Base-by-base conservation (phyloP, 1,140 invertebrate species). In the Akabosia matsudoensis region DNA sequence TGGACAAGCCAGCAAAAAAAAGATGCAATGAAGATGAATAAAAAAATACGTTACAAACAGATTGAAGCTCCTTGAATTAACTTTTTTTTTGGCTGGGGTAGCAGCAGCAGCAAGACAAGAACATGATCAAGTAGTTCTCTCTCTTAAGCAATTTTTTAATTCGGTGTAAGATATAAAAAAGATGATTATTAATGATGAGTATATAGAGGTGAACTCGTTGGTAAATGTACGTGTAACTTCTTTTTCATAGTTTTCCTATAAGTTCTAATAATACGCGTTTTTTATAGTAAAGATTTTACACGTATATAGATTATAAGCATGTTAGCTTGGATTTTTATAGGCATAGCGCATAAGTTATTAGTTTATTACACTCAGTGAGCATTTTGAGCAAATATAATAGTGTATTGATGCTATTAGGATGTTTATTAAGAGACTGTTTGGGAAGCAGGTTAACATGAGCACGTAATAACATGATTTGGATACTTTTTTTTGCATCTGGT, bases 171-270 rank as follows among this genome's bases (percentile, higher is more conserved):
- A n/a, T n/a, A n/a, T n/a, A n/a, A n/a, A n/a, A n/a, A n/a, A n/a
- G n/a, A n/a, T n/a, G n/a, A 67, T 67, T 67, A 67, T 67, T 67
- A 67, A 67, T 67, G 61, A 67, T 67, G 54, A n/a, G n/a, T n/a
- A n/a, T n/a, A n/a, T n/a, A n/a, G n/a, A n/a, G n/a, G n/a, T n/a
- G n/a, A n/a, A n/a, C n/a, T n/a, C n/a, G n/a, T n/a, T n/a, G n/a
- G n/a, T n/a, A n/a, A n/a, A n/a, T n/a, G n/a, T n/a, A n/a, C n/a
- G n/a, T n/a, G n/a, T n/a, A n/a, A n/a, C n/a, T n/a, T n/a, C n/a
- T n/a, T n/a, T n/a, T n/a, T n/a, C n/a, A n/a, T n/a, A n/a, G n/a
- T n/a, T n/a, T n/a, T n/a, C n/a, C n/a, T n/a, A n/a, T n/a, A n/a
- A n/a, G n/a, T n/a, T n/a, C n/a, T n/a, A n/a, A n/a, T n/a, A n/a